Evolutionary conservation across 2,113 vertebrate genomes (phyloP).

Genomic region (Bambusicola thoracicus): DNA sequence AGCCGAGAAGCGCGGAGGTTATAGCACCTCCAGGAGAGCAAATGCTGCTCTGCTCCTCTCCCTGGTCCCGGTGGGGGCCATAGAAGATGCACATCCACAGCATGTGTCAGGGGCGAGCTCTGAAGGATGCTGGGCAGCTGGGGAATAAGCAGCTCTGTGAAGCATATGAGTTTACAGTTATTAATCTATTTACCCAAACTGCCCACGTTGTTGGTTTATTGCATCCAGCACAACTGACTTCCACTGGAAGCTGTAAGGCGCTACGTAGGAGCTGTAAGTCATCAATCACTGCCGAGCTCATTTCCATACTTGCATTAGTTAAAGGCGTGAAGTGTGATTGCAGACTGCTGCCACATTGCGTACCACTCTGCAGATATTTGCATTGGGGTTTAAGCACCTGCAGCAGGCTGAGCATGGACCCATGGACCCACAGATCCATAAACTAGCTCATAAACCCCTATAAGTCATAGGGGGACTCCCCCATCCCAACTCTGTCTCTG

Average conservation of each 20-base stretch:
- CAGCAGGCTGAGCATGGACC: background rate
- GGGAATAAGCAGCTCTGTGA: background rate
- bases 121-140: fast-evolving
- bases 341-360: background rate
- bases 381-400: background rate
- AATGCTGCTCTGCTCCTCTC: background rate
- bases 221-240: background rate
- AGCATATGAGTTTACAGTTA: background rate
- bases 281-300: constrained; percentile 17
- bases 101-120: background rate
- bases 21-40: background rate
- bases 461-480: background rate
- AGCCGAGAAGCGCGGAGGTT: background rate
- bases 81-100: background rate
- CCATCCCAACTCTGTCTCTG: background rate
- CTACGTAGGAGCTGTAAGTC: constrained; percentile 34
- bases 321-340: constrained; percentile 1
- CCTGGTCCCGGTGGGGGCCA: fast-evolving
- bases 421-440: too few relatives aligned
- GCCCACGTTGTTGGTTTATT: background rate
- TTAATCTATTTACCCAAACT: background rate
- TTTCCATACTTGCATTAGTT: constrained; percentile 52
- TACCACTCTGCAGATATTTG: fast-evolving
- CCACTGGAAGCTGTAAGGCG: background rate
- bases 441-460: background rate